Evolutionary conservation across 2,113 vertebrate genomes (phyloP).

Genomic region (Oncorhynchus masou): DNA sequence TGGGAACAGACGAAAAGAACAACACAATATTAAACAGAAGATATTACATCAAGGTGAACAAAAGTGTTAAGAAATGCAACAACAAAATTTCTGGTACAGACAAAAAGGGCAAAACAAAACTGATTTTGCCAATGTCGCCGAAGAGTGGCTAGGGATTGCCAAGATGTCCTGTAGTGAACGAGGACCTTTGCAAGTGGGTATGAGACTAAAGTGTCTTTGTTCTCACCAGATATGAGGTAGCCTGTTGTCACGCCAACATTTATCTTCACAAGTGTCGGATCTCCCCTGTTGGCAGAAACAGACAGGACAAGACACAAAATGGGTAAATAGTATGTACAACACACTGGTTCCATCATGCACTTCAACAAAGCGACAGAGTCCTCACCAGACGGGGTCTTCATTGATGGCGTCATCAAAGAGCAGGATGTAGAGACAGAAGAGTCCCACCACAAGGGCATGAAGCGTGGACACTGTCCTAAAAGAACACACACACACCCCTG

Average conservation of each 20-base stretch:
- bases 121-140: neutral
- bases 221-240: slow-evolving; percentile 99
- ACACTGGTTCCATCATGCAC: neutral
- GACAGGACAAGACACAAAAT: slow-evolving; percentile 1
- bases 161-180: neutral
- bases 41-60: neutral
- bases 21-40: neutral
- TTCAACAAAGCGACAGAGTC: neutral
- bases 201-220: neutral
- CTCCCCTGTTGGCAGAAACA: slow-evolving; percentile 81
- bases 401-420: slow-evolving; percentile 86
- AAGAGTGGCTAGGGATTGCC: neutral
- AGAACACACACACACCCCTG: neutral
- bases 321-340: neutral
- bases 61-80: neutral
- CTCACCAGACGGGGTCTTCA: slow-evolving; percentile 93
- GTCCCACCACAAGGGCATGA: slow-evolving; percentile 89
- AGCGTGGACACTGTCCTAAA: slow-evolving; percentile 92
- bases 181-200: neutral
- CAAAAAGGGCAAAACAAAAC: neutral
- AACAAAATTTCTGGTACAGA: neutral
- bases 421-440: slow-evolving; percentile 87
- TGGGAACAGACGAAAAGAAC: slow-evolving; percentile 67
- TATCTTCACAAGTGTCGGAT: slow-evolving; percentile 85
- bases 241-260: slow-evolving; percentile 93